Percentiles rank a stretch among this genome's conserved stretches.
Evolutionary conservation across 2,113 vertebrate species (phyloP).

Genomic region (Mustela nigripes): DNA sequence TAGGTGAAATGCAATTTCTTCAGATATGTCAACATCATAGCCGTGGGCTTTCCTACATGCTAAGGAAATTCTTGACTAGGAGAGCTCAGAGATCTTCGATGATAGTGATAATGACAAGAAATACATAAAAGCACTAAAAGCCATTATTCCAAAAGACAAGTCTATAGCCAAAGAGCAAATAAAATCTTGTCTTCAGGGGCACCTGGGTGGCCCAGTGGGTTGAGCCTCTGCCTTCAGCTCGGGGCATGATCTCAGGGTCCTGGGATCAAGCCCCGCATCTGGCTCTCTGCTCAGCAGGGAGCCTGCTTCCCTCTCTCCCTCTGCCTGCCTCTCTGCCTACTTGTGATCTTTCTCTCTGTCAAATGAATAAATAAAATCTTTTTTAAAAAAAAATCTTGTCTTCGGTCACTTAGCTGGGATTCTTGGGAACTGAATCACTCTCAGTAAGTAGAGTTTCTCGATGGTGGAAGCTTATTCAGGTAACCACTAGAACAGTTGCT

Average conservation of each 20-base stretch:
- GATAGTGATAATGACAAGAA: slow-evolving; percentile 1
- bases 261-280: too few relatives aligned
- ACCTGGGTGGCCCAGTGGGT: too few relatives aligned
- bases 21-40: neutral
- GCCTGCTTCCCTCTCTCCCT: too few relatives aligned
- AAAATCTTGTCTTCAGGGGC: slow-evolving; percentile 22
- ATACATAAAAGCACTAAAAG: slow-evolving; percentile 33
- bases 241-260: too few relatives aligned
- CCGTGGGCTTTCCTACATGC: neutral
- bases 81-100: slow-evolving; percentile 36
- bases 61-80: slow-evolving; percentile 19
- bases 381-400: neutral
- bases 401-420: slow-evolving; percentile 6
- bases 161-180: slow-evolving; percentile 7
- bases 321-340: too few relatives aligned
- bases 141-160: slow-evolving; percentile 9
- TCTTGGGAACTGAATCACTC: slow-evolving; percentile 55
- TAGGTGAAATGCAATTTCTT: slow-evolving; percentile 55
- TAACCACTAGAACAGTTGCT: slow-evolving; percentile 20
- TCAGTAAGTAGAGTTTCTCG: slow-evolving; percentile 44
- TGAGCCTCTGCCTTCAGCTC: too few relatives aligned
- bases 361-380: too few relatives aligned
- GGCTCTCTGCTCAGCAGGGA: too few relatives aligned
- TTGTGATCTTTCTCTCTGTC: too few relatives aligned
- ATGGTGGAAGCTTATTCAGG: slow-evolving; percentile 2